phyloP scores from a whole-genome alignment of 2,888 invertebrate species.

The Ceraclea dissimilis region DNA sequence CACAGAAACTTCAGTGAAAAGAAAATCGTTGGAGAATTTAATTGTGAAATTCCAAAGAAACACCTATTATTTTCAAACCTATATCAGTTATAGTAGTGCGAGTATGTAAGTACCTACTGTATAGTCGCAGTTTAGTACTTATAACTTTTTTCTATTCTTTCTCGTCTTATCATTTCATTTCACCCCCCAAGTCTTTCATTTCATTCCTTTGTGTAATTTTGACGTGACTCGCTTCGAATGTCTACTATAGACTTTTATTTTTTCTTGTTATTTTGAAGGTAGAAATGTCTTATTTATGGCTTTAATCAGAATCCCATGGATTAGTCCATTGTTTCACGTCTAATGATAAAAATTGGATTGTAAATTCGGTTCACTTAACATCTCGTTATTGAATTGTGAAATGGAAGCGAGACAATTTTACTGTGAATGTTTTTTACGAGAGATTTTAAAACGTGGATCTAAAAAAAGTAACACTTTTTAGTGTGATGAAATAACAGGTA shows the following conservation, averaged over 20 bases:
- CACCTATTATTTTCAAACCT: slow-evolving; percentile 19
- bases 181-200: slow-evolving; percentile 17
- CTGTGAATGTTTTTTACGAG: background rate
- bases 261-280: slow-evolving; percentile 2
- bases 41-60: slow-evolving; percentile 26
- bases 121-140: no score
- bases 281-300: background rate
- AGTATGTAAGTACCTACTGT: no score
- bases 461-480: no score
- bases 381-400: no score
- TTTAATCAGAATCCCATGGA: no score
- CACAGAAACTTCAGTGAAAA: background rate
- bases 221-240: slow-evolving; percentile 7
- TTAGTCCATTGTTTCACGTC: no score
- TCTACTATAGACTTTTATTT: background rate
- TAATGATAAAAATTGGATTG: no score
- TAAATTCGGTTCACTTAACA: no score
- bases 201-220: slow-evolving; percentile 19
- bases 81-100: background rate
- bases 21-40: slow-evolving; percentile 18
- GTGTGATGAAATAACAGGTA: no score
- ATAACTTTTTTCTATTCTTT: slow-evolving; percentile 15
- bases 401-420: no score
- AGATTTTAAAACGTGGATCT: no score
- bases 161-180: slow-evolving; percentile 12